A percentile compares a stretch with the other conserved stretches of the same genome.
These are phyloP conservation scores for Andricus grossulariae DNA, from an alignment of 1,140 invertebrate species.

Conservation along the genomic window DNA sequence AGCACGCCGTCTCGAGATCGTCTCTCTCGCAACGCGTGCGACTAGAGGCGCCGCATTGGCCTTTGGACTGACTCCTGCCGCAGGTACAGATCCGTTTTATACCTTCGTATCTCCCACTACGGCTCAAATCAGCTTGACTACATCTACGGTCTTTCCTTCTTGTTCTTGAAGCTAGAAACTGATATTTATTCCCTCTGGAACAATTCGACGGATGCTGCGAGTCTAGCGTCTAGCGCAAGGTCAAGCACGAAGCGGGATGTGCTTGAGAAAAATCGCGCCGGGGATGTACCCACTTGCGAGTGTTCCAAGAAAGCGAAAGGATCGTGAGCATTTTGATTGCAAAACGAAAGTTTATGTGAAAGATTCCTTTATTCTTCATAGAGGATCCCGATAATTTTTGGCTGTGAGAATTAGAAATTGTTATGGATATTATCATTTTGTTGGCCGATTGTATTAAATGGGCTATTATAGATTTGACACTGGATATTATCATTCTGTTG, in stretches of 20 bases:
- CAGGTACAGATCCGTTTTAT: constrained; percentile 71
- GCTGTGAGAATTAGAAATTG: too few relatives aligned
- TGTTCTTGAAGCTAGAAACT: constrained; percentile 51
- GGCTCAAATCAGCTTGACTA: constrained; percentile 47
- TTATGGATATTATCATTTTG: too few relatives aligned
- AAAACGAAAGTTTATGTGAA: too few relatives aligned
- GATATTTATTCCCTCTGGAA: constrained; percentile 60
- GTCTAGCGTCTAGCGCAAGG: constrained; percentile 63
- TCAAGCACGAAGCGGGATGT: constrained; percentile 41
- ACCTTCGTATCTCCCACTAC: constrained; percentile 75
- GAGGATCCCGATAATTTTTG: too few relatives aligned
- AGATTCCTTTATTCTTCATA: too few relatives aligned
- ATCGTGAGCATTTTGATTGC: not conserved
- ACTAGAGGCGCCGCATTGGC: constrained; percentile 73
- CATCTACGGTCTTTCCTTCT: constrained; percentile 37
- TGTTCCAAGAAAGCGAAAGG: constrained; percentile 34
- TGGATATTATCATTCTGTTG: too few relatives aligned
- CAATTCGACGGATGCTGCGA: constrained; percentile 48
- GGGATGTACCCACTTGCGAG: not conserved
- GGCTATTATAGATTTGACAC: too few relatives aligned
- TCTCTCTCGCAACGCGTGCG: constrained; percentile 73
- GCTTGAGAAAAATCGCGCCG: constrained; percentile 1
- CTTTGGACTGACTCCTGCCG: constrained; percentile 71
- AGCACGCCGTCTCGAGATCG: constrained; percentile 66
- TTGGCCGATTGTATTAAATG: too few relatives aligned